Evolutionary conservation across 2,888 invertebrate genomes (phyloP), one percentile per base, ranked within the genome.

Genomic region (Masnerella sp.): DNA sequence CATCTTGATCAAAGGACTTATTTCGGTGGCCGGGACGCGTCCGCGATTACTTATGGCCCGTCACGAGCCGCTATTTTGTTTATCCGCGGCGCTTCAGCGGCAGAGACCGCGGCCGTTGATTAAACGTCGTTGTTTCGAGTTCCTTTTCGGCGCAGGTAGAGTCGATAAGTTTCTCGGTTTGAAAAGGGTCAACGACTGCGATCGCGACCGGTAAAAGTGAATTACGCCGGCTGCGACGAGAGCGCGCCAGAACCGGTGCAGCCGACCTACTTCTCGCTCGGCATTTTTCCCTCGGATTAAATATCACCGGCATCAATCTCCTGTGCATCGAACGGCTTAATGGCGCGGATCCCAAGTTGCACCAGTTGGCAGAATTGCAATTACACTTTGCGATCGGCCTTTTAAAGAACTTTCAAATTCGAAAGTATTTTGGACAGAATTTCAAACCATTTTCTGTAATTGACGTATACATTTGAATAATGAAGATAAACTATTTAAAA

Each of bases 291-390:
- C 40, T 22, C 42, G 61, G 58, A 25, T 62, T 51, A 75, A 76
- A 61, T 76, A 80, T 78, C 77, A 74, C 40, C 71, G 42, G 12
- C 51, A 61, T 51, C 75, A 70, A 78, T 77, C 77, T 69, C 65
- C 52, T 30, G 78, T 72, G 77, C 76, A 79, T 77, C 74, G 65
- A 62, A 70, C 69, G 73, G 20, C 69, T 78, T 81, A 79, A 81
- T 82, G 79, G 74, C 74, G 61, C 58, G 62, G 67, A 77, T 78
- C 58, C 43, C 80, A 75, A 45, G 43, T 18, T 30, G 54, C 49
- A 56, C 14, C 40, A 15, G 45, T 28, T 59, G 45, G n/a, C n/a
- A n/a, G n/a, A n/a, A n/a, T n/a, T n/a, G n/a, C n/a, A n/a, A n/a
- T n/a, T n/a, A n/a, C n/a, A n/a, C n/a, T n/a, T n/a, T n/a, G n/a